A percentile compares a stretch with the other conserved stretches of the same genome.
phyloP scores from a whole-genome alignment of 2,888 invertebrate genomes.

The Chloroclystis v-ata region DNA sequence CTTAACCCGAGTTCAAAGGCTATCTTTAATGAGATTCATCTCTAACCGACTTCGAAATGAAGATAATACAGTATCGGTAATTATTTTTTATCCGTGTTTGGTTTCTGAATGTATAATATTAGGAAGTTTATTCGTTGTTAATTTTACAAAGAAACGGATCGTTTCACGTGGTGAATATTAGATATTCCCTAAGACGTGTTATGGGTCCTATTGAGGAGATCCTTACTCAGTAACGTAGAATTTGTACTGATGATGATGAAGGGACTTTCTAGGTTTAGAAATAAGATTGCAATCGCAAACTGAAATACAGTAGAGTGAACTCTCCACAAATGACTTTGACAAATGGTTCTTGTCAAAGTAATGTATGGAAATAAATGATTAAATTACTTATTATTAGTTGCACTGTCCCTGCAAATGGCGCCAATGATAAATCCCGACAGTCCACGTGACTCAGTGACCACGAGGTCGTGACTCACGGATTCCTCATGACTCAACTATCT shows the following conservation, averaged over 20 bases:
- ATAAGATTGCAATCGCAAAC: no score
- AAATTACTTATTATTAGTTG: conserved; percentile 5
- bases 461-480: conserved; percentile 51
- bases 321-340: no score
- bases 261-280: no score
- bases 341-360: no score
- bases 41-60: conserved; percentile 21
- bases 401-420: conserved; percentile 33
- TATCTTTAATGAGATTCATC: conserved; percentile 31
- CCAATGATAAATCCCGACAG: conserved; percentile 46
- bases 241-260: no score
- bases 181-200: no score
- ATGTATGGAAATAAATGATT: not conserved
- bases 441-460: conserved; percentile 61
- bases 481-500: conserved; percentile 43
- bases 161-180: not conserved
- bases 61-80: conserved; percentile 15
- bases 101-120: no score
- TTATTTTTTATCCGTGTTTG: conserved; percentile 9
- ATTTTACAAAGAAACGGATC: no score
- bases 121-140: no score
- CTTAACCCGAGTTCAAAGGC: conserved; percentile 39
- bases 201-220: no score
- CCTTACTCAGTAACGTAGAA: no score
- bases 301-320: no score